phyloP scores from a whole-genome alignment of 2,888 invertebrate species.

The Apamea anceps region DNA sequence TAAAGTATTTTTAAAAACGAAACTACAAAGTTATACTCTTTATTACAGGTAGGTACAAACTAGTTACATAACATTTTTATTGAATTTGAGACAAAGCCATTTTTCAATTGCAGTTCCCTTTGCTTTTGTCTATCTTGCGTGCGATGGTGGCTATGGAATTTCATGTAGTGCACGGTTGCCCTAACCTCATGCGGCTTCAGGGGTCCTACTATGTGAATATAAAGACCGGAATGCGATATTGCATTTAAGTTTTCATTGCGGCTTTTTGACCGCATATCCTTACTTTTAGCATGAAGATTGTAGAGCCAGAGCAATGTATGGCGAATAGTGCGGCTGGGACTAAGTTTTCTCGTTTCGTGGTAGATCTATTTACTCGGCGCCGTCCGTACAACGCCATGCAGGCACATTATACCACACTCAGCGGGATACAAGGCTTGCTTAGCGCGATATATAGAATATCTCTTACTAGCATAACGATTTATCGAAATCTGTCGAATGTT shows the following conservation, averaged over 20 bases:
- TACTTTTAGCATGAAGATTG: conserved; percentile 1
- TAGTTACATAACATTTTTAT: conserved; percentile 53
- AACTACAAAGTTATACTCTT: conserved; percentile 41
- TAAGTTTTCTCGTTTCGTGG: conserved; percentile 37
- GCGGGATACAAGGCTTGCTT: conserved; percentile 78
- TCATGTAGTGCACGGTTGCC: conserved; percentile 66
- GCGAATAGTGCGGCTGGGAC: not conserved
- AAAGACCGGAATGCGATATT: conserved; percentile 13
- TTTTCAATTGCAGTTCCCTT: conserved; percentile 66
- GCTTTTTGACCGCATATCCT: not conserved
- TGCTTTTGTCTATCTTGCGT: conserved; percentile 60
- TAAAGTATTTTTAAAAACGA: conserved; percentile 55
- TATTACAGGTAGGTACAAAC: conserved; percentile 19
- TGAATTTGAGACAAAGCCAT: conserved; percentile 64
- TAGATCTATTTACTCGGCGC: conserved; percentile 37
- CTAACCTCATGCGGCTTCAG: conserved; percentile 54
- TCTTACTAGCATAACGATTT: conserved; percentile 79
- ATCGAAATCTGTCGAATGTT: conserved; percentile 63
- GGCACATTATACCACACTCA: conserved; percentile 84
- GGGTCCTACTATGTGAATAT: conserved; percentile 33
- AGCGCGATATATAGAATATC: conserved; percentile 82
- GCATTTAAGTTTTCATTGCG: conserved; percentile 47
- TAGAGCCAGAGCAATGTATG: conserved; percentile 34
- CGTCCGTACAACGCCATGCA: conserved; percentile 61
- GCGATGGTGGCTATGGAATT: conserved; percentile 67